Conservation (phyloP, 2,113 vertebrate species). For the Alectura lathami region DNA sequence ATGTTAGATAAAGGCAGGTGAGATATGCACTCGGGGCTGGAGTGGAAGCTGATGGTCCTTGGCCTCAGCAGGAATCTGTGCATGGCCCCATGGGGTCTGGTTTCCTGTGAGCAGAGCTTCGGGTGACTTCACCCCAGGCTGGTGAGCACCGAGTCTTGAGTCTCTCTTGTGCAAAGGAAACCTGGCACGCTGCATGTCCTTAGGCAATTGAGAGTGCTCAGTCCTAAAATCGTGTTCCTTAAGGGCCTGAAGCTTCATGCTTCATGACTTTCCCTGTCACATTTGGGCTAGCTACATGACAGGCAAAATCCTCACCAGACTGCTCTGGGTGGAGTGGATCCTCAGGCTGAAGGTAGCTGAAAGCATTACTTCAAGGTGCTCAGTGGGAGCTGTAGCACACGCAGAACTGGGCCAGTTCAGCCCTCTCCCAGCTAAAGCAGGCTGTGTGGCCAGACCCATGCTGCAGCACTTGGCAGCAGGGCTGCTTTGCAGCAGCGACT, state of each 20-base stretch:
- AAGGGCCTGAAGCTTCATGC: not conserved
- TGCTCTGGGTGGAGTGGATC: not conserved
- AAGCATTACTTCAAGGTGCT: not conserved
- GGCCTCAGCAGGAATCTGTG: not conserved
- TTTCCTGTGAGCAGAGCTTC: not conserved
- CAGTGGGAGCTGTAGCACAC: not conserved
- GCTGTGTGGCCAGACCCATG: not conserved
- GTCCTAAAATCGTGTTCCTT: rapidly evolving
- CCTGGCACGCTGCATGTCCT: not conserved
- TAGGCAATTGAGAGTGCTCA: not conserved
- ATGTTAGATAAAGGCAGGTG: not conserved
- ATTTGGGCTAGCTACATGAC: not conserved
- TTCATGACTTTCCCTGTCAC: not conserved
- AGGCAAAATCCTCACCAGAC: not conserved
- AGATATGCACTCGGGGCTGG: not conserved
- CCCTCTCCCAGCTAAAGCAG: not conserved
- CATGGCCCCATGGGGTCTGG: not conserved
- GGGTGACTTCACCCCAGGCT: not conserved
- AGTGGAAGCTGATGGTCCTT: not conserved
- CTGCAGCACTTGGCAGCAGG: not conserved
- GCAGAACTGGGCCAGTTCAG: not conserved
- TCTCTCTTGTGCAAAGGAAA: not conserved
- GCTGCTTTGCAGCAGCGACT: not conserved
- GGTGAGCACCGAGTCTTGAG: not conserved
- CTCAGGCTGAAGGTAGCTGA: not conserved